phyloP scores from a whole-genome alignment of 2,113 vertebrate genomes.

The Natator depressus region DNA sequence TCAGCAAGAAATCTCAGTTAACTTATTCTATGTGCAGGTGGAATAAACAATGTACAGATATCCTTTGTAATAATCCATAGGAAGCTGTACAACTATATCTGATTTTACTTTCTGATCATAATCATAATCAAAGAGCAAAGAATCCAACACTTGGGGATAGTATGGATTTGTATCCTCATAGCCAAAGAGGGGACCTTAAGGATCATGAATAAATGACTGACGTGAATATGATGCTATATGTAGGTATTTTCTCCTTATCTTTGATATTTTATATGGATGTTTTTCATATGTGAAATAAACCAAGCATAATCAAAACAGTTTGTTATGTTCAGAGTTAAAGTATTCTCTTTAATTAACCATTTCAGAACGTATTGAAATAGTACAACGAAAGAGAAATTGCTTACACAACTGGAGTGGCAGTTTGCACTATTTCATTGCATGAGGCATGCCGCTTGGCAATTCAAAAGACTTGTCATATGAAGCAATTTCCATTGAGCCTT shows the following conservation, averaged over 20 bases:
- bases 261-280: neutral
- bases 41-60: neutral
- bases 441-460: neutral
- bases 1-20: neutral
- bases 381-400: neutral
- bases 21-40: neutral
- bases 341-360: neutral
- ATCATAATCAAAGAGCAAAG: neutral
- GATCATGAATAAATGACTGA: fast-evolving
- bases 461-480: neutral
- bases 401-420: neutral
- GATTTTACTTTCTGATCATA: neutral
- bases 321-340: neutral
- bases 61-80: neutral
- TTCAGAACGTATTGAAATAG: fast-evolving
- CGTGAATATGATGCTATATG: neutral
- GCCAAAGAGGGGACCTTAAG: neutral
- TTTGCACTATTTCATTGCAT: neutral
- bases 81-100: neutral
- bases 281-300: neutral
- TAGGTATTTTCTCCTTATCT: neutral
- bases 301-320: neutral
- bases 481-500: neutral
- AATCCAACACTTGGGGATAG: neutral
- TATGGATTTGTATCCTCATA: neutral